Percentiles rank a stretch among this genome's conserved stretches.
These are phyloP conservation scores for Catajapyx aquilonaris DNA, from an alignment of 1,140 invertebrate species.

Conservation along the genomic window DNA sequence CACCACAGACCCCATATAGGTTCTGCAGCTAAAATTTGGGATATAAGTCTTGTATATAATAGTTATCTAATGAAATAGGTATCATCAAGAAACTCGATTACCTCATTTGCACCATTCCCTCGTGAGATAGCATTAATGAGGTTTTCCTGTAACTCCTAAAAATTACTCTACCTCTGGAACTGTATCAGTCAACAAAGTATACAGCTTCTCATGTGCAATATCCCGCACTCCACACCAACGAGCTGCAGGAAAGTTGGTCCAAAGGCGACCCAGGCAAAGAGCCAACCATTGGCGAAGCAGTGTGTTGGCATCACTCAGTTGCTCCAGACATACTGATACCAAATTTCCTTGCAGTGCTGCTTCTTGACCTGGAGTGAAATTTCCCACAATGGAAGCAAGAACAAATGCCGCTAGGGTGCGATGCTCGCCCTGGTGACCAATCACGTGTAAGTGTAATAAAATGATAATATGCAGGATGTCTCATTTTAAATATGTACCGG, in stretches of 20 bases:
- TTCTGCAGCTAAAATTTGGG: too few relatives aligned
- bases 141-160: too few relatives aligned
- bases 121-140: too few relatives aligned
- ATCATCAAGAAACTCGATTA: too few relatives aligned
- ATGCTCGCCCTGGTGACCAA: conserved; percentile 53
- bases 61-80: too few relatives aligned
- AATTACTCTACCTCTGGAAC: conserved; percentile 75
- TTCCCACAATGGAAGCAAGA: conserved; percentile 74
- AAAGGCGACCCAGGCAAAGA: conserved; percentile 78
- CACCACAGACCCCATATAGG: too few relatives aligned
- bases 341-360: conserved; percentile 66
- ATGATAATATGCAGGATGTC: background rate
- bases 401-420: conserved; percentile 82
- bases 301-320: conserved; percentile 38
- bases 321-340: conserved; percentile 73
- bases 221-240: conserved; percentile 92
- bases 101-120: too few relatives aligned
- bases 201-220: conserved; percentile 84
- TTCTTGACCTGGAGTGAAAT: conserved; percentile 67
- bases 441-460: conserved; percentile 5
- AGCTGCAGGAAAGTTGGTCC: conserved; percentile 82
- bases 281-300: conserved; percentile 76
- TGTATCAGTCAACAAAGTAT: conserved; percentile 49
- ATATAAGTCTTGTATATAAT: too few relatives aligned
- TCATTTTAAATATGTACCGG: conserved; percentile 27